These are phyloP conservation scores for Acrobasis consociella DNA, from an alignment of 2,888 invertebrate genomes.

Conservation along the genomic window DNA sequence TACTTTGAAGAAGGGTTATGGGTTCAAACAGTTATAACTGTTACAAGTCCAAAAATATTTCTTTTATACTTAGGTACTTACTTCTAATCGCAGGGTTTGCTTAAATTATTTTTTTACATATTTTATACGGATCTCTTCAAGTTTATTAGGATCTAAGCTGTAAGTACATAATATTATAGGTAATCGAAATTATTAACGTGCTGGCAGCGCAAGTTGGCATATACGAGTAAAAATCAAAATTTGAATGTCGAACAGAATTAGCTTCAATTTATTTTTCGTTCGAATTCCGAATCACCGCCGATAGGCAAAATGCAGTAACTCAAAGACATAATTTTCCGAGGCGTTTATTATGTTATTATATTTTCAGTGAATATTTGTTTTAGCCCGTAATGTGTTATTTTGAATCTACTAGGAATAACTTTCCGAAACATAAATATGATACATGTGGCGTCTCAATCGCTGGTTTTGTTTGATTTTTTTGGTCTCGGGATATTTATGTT, in stretches of 20 bases:
- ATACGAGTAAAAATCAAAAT: neutral
- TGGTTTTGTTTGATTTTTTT: constrained; percentile 37
- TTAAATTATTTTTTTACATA: too few relatives aligned
- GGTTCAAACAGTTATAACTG: too few relatives aligned
- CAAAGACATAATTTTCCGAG: constrained; percentile 40
- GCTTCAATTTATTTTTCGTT: constrained; percentile 4
- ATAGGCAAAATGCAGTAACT: constrained; percentile 21
- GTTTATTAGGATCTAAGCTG: too few relatives aligned
- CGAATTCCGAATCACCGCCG: constrained; percentile 6
- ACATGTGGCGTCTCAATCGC: constrained; percentile 72
- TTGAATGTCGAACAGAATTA: constrained; percentile 7
- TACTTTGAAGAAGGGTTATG: too few relatives aligned
- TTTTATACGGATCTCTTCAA: too few relatives aligned
- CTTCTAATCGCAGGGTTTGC: too few relatives aligned
- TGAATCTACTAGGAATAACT: constrained; percentile 70
- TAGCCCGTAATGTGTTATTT: constrained; percentile 62
- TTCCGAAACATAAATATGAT: constrained; percentile 73
- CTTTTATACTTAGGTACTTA: too few relatives aligned
- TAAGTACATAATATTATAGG: too few relatives aligned
- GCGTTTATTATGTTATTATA: constrained; percentile 72
- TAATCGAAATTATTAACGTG: neutral
- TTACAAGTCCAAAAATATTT: too few relatives aligned
- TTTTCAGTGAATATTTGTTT: constrained; percentile 65
- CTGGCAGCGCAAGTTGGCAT: neutral
- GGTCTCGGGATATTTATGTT: constrained; percentile 32